Percentiles rank a stretch among this genome's conserved stretches.
Conservation (phyloP, 2,888 invertebrate species). For the Leptinotarsa tumamoca region DNA sequence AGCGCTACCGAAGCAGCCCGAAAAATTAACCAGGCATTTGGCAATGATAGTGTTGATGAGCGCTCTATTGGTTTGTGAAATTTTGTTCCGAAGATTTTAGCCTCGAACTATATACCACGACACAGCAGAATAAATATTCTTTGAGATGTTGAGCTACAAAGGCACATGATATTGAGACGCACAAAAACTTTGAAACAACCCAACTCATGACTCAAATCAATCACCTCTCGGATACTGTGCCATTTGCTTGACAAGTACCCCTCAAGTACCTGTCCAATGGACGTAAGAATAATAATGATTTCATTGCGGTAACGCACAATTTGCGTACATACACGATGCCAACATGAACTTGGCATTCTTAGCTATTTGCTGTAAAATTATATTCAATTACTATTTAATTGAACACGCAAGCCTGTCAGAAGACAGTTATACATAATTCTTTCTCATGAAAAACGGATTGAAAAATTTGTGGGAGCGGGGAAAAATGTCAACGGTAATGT, state of each 20-base stretch:
- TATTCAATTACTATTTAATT: slow-evolving; percentile 24
- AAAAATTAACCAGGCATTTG: no score
- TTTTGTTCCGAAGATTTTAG: no score
- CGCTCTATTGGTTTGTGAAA: no score
- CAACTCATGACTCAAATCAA: no score
- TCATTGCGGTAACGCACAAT: slow-evolving; percentile 8
- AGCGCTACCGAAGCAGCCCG: no score
- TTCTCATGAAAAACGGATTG: neutral
- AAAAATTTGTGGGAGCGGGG: slow-evolving; percentile 12
- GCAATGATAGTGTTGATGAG: no score
- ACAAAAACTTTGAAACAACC: no score
- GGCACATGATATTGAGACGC: no score
- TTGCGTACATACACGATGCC: slow-evolving; percentile 12
- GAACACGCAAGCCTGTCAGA: slow-evolving; percentile 12
- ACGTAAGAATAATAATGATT: neutral
- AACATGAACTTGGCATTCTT: slow-evolving; percentile 42
- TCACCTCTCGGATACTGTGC: no score
- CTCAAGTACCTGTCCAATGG: neutral
- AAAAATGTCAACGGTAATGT: slow-evolving; percentile 7
- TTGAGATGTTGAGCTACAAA: no score
- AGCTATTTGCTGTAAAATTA: slow-evolving; percentile 35
- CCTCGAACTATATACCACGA: no score
- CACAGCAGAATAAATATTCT: no score
- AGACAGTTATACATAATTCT: slow-evolving; percentile 7
- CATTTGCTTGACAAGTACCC: neutral